These are phyloP conservation scores for Entosphenus tridentatus DNA, from an alignment of 2,113 vertebrate species.

Conservation along the genomic window DNA sequence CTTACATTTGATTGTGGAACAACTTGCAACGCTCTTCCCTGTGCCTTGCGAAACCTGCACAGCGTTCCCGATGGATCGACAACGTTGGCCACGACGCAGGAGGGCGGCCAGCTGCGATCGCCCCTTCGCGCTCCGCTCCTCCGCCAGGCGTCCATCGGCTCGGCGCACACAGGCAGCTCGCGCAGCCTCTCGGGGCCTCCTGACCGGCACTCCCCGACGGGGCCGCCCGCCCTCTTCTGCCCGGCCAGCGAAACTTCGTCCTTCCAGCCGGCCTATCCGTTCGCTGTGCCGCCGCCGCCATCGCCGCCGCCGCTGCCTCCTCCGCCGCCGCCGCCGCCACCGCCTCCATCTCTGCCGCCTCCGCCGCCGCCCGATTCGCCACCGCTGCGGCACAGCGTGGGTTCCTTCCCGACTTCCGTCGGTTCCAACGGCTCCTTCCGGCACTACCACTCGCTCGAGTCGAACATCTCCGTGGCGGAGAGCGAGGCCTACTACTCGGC, in stretches of 20 bases:
- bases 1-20: too few relatives aligned
- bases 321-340: neutral
- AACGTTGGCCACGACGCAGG: too few relatives aligned
- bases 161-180: constrained; percentile 64
- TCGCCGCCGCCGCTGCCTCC: neutral
- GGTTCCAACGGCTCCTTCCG: constrained; percentile 74
- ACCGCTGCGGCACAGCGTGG: constrained; percentile 69
- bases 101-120: constrained; percentile 19
- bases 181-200: constrained; percentile 35
- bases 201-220: neutral
- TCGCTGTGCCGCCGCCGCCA: neutral
- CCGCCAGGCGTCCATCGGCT: constrained; percentile 61
- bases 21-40: too few relatives aligned
- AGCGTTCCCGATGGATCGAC: too few relatives aligned
- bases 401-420: constrained; percentile 75
- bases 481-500: constrained; percentile 97
- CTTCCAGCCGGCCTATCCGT: too few relatives aligned
- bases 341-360: neutral
- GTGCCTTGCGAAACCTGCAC: too few relatives aligned
- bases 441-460: constrained; percentile 81
- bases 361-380: constrained; percentile 44
- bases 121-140: constrained; percentile 67
- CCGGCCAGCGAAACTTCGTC: too few relatives aligned
- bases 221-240: too few relatives aligned
- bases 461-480: constrained; percentile 84